These are phyloP conservation scores for Xestia xanthographa DNA, from an alignment of 2,888 invertebrate genomes.

Conservation along the genomic window DNA sequence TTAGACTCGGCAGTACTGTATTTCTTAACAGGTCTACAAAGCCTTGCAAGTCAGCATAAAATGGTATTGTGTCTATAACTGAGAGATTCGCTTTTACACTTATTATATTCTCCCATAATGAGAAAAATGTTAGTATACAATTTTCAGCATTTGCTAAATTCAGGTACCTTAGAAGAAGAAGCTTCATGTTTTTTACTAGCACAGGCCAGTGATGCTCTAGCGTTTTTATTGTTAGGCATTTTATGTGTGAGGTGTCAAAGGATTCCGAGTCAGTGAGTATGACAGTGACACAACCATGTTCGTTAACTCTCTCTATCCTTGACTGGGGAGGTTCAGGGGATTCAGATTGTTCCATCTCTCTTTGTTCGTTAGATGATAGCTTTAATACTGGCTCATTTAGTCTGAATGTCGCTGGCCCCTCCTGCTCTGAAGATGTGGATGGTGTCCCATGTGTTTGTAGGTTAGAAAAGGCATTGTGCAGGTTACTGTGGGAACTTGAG, in stretches of 20 bases:
- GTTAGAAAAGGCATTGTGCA: constrained; percentile 87
- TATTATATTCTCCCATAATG: constrained; percentile 97
- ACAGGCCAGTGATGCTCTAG: constrained; percentile 96
- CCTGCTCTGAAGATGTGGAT: constrained; percentile 80
- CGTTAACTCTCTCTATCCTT: constrained; percentile 85
- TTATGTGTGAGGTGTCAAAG: constrained; percentile 96
- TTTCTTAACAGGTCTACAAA: constrained; percentile 93
- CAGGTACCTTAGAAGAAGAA: constrained; percentile 90
- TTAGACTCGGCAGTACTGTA: constrained; percentile 93
- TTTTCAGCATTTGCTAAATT: constrained; percentile 92
- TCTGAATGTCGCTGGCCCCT: constrained; percentile 78
- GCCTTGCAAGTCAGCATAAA: constrained; percentile 95
- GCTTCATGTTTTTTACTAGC: constrained; percentile 93
- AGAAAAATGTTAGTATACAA: constrained; percentile 95
- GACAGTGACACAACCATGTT: constrained; percentile 91
- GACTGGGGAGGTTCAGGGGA: constrained; percentile 81
- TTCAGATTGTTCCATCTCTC: constrained; percentile 77
- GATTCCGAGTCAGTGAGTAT: constrained; percentile 95
- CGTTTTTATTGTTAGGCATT: constrained; percentile 96
- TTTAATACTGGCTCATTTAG: constrained; percentile 86
- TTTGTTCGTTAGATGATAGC: constrained; percentile 75
- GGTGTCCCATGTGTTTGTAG: constrained; percentile 84
- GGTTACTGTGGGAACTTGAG: constrained; percentile 80
- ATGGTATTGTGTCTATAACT: constrained; percentile 96
- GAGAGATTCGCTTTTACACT: constrained; percentile 97